These are phyloP conservation scores for Chitala chitala DNA, from an alignment of 2,113 vertebrate species.

Conservation along the genomic window DNA sequence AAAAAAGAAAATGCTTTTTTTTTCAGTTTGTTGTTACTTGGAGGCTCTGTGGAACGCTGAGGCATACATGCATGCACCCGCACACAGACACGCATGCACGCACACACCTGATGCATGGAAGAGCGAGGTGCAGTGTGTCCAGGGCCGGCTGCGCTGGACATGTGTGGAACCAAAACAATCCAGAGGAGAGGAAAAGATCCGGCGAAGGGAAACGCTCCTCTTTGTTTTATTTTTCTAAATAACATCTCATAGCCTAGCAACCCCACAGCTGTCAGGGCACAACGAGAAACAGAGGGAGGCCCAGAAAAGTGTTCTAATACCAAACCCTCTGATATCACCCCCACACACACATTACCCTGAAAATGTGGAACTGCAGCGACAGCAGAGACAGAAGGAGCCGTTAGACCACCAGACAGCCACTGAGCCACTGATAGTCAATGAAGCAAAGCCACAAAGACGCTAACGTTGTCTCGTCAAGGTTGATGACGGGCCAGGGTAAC, in stretches of 20 bases:
- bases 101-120: not conserved
- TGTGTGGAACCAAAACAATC: slow-evolving; percentile 3
- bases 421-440: too few species aligned
- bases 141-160: not conserved
- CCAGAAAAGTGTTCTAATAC: slow-evolving; percentile 14
- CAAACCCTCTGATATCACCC: not conserved
- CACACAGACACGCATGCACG: not conserved
- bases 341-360: not conserved
- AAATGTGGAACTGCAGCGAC: not conserved
- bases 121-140: not conserved
- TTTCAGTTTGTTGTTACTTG: too few species aligned
- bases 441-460: too few species aligned
- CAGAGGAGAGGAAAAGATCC: too few species aligned
- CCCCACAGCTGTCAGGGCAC: slow-evolving; percentile 2
- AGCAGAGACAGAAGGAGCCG: not conserved
- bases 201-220: slow-evolving; percentile 5
- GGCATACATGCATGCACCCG: too few species aligned
- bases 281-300: slow-evolving; percentile 28
- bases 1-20: too few species aligned
- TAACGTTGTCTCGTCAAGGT: too few species aligned
- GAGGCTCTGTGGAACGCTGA: too few species aligned
- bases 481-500: too few species aligned
- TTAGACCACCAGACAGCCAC: too few species aligned
- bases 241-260: slow-evolving; percentile 29
- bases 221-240: slow-evolving; percentile 28